Evolutionary conservation across 1,140 invertebrate genomes (phyloP), one percentile per base, ranked within the genome.

Genomic region (Palaemon carinicauda): DNA sequence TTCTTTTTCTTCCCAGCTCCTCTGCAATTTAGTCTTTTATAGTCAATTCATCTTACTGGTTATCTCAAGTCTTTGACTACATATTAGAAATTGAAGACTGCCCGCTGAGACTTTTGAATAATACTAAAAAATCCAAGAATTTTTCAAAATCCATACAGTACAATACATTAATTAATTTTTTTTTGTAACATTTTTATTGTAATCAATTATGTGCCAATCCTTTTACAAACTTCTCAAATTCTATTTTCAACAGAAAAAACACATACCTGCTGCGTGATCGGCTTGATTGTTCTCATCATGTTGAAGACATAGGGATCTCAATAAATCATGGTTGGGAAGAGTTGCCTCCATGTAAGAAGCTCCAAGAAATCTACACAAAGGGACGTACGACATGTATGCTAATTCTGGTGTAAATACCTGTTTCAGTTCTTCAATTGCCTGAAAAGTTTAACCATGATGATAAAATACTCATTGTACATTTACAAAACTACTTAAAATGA

Each of bases 361-460:
- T 17, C 90, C 90, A 50, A 89, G 73, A 53, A 89, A 87, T 24
- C 85, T 73, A 56, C 95, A 94, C 90, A 98, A 96, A 0, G 95
- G 93, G 56, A 96, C 92, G 90, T 97, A 98, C 1, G 96, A 93
- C 56, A 94, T 94, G 90, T 97, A 95, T 9, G 97, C 97, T 82
- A 98, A 91, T 90, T 96, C 95, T 9, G 95, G 92, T 7, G 95
- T 96, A 90, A 98, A 97, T 1, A 97, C 96, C 89, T 94, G 91
- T 82, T 94, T 93, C 0, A 98, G 91, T 92, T 98, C 97, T 90
- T 96, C 94, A 90, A 89, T 31, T 9, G 82, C 88, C 81, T 87
- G 52, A 21, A 80, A 86, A 54, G 80, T 51, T 24, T 71, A 85
- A 17, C 60, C 41, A 33, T 29, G 60, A 14, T 31, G 4, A 69